These are phyloP conservation scores for Eidolon dupreanum DNA, from an alignment of 2,797 vertebrate species.

Conservation along the genomic window DNA sequence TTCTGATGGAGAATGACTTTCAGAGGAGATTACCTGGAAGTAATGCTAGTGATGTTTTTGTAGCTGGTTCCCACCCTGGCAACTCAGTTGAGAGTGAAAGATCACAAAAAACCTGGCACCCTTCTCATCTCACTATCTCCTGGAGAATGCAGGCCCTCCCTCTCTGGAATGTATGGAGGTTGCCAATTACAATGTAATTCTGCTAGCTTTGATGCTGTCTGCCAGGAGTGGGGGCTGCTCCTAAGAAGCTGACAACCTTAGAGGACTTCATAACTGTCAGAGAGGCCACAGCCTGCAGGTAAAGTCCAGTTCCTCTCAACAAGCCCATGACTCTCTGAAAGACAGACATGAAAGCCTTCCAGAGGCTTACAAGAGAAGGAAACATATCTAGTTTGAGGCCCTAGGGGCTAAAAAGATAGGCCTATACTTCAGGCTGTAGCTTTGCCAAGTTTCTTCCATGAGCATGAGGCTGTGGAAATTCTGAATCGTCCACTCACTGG, in stretches of 20 bases:
- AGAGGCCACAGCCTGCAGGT: neutral
- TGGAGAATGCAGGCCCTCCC: neutral
- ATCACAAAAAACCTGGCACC: neutral
- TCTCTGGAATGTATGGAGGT: conserved; percentile 37
- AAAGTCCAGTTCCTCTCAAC: conserved; percentile 20
- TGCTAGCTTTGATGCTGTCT: conserved; percentile 12
- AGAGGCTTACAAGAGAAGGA: neutral
- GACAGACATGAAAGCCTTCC: conserved; percentile 23
- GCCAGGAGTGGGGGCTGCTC: conserved; percentile 36
- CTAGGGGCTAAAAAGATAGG: neutral
- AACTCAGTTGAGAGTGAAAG: conserved; percentile 25
- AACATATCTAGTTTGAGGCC: neutral
- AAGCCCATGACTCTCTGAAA: conserved; percentile 44
- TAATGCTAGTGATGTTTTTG: neutral
- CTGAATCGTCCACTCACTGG: conserved; percentile 41
- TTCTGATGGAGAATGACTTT: neutral
- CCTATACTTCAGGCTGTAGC: neutral
- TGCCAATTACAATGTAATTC: neutral
- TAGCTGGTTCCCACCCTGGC: neutral
- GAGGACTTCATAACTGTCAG: neutral
- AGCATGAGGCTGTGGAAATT: neutral
- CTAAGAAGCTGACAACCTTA: neutral
- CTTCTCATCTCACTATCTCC: neutral
- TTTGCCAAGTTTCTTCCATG: conserved; percentile 25
- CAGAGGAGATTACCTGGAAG: neutral